Percentiles rank a stretch among this genome's conserved stretches.
These are phyloP conservation scores for Strix aluco DNA, from an alignment of 2,113 vertebrate species.

Conservation along the genomic window DNA sequence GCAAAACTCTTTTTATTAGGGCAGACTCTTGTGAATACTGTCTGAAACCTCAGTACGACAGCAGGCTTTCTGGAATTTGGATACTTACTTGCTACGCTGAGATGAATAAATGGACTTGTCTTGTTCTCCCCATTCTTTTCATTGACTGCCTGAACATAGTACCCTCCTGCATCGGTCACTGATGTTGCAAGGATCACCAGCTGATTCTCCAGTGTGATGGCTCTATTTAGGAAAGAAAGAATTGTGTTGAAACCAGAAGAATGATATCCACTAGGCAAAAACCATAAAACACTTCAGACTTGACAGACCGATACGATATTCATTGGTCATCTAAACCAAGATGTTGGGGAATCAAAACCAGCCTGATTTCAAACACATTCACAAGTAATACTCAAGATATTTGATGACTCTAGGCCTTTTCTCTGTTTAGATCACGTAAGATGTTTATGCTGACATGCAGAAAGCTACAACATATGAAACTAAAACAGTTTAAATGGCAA, in stretches of 20 bases:
- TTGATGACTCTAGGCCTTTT: not conserved
- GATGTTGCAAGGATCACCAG: conserved; percentile 85
- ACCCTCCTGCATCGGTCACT: conserved; percentile 76
- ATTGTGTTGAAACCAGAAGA: not conserved
- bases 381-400: not conserved
- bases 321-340: not conserved
- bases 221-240: conserved; percentile 72
- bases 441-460: not conserved
- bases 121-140: conserved; percentile 89
- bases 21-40: not conserved
- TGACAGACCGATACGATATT: not conserved
- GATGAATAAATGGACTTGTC: conserved; percentile 81
- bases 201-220: conserved; percentile 88
- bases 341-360: fast-evolving
- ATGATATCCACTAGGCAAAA: not conserved
- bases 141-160: conserved; percentile 88
- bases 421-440: not conserved
- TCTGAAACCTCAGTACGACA: not conserved
- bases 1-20: not conserved
- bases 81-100: conserved; percentile 82
- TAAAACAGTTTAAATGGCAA: not conserved
- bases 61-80: too few relatives aligned
- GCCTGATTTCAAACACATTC: not conserved
- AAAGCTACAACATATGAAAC: not conserved
- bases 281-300: not conserved